Evolutionary conservation across 2,888 invertebrate genomes (phyloP), one percentile per base, ranked within the genome.

Genomic region (Cryptops parisi): DNA sequence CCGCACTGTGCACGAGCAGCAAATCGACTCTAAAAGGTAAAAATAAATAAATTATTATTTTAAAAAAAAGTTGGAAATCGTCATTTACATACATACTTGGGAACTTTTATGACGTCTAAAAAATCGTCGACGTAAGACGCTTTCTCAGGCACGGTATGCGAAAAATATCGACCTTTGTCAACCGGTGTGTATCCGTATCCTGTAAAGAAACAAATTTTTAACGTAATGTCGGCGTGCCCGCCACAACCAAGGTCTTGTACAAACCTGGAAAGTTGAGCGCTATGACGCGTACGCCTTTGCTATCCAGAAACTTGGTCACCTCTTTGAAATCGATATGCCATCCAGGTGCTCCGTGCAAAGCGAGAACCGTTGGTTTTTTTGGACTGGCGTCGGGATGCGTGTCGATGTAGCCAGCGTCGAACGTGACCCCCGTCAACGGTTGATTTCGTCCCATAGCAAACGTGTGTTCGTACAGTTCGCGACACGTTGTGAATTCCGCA

Each of bases 181-280:
- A 27, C 33, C 33, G 25, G 25, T 1, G 47, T 47, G 27, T 33
- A 47, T 26, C 47, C 47, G 19, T 47, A 47, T 27, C 47, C 47
- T 47, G 25, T 21, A 26, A 47, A 47, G 2, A 27, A 27, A 26
- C 2, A 15, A 27, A 2, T n/a, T n/a, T n/a, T n/a, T n/a, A n/a
- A n/a, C n/a, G n/a, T n/a, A n/a, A n/a, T n/a, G n/a, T n/a, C n/a
- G n/a, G n/a, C n/a, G n/a, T n/a, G n/a, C n/a, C n/a, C n/a, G n/a
- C n/a, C n/a, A n/a, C n/a, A n/a, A n/a, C n/a, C n/a, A n/a, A n/a
- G n/a, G n/a, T n/a, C n/a, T n/a, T n/a, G n/a, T n/a, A n/a, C n/a
- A n/a, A n/a, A 54, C 54, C 54, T 38, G 54, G 54, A 26, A 54
- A 54, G 27, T 51, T 54, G 4, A 40, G 38, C 2, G 27, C 54